Evolutionary conservation across 2,797 vertebrate species (phyloP).

Genomic region (Paguma larvata): DNA sequence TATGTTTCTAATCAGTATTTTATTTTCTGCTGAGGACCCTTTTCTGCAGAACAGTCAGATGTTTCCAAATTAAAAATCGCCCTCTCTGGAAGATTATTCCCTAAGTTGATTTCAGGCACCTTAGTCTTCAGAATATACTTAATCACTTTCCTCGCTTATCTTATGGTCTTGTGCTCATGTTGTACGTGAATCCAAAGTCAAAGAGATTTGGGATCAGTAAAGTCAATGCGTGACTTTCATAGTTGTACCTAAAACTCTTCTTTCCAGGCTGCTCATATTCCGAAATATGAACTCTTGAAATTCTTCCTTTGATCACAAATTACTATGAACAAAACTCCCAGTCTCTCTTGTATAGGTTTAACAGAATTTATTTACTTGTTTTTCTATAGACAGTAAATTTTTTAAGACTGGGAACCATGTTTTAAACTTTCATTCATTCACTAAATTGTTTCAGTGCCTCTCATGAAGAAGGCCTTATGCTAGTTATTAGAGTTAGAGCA

Average conservation of each 20-base stretch:
- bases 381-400: neutral
- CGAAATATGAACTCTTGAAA: neutral
- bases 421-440: neutral
- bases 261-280: neutral
- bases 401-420: neutral
- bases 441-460: neutral
- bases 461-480: neutral
- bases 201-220: neutral
- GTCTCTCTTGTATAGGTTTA: neutral
- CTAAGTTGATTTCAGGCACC: slow-evolving; percentile 1
- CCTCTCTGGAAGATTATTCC: neutral
- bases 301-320: slow-evolving; percentile 15
- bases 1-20: neutral
- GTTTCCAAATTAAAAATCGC: neutral
- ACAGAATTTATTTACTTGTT: neutral
- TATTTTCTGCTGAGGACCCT: neutral
- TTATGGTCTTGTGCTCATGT: slow-evolving; percentile 6
- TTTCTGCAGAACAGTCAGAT: neutral
- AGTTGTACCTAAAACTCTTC: neutral
- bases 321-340: neutral
- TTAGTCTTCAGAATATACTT: neutral
- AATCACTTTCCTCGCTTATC: neutral
- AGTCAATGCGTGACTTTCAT: neutral
- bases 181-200: neutral
- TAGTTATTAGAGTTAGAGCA: neutral